Evolutionary conservation across 2,888 invertebrate genomes (phyloP), one percentile per base, ranked within the genome.

Genomic region (Erebia palarica): DNA sequence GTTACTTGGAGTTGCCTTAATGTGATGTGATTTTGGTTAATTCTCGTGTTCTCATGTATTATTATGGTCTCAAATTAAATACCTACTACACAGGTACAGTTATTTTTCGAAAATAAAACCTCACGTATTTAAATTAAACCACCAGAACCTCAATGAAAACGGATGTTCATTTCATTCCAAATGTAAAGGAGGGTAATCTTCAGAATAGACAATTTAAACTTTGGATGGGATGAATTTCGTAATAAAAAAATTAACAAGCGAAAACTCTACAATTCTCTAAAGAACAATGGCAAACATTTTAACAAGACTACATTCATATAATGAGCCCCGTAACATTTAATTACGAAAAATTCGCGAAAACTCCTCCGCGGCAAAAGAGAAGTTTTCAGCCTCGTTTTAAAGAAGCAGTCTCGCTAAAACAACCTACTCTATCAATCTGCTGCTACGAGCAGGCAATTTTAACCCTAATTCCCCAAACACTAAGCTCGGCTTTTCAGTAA

Each of bases 331-430:
- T 68, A 73, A 74, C 73, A 74, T 74, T 73, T 74, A 74, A 74
- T 74, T 74, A 74, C 73, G 70, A 72, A 74, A 74, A 74, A 74
- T 73, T 74, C 70, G 68, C 74, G 68, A 73, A 74, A 73, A 59
- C 61, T 74, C 63, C 63, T 49, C 70, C 65, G 44, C 36, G 68
- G 59, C 65, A 59, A 65, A 65, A 67, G 67, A 57, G 72, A 74
- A 67, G 61, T 73, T 72, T 72, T 73, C 63, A 64, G 74, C 70
- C 63, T 67, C 70, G 73, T 57, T 72, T 66, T 69, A 70, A 73
- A 74, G 73, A 74, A 66, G 68, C 65, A 70, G 70, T 66, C 70
- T 72, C 49, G 66, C 55, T 69, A 66, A 66, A 72, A 66, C 72
- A 61, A 69, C 61, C 57, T 61, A 69, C 72, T 72, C 59, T 69